Base-by-base conservation (phyloP, 2,113 vertebrate genomes). In the Salvator merianae region DNA sequence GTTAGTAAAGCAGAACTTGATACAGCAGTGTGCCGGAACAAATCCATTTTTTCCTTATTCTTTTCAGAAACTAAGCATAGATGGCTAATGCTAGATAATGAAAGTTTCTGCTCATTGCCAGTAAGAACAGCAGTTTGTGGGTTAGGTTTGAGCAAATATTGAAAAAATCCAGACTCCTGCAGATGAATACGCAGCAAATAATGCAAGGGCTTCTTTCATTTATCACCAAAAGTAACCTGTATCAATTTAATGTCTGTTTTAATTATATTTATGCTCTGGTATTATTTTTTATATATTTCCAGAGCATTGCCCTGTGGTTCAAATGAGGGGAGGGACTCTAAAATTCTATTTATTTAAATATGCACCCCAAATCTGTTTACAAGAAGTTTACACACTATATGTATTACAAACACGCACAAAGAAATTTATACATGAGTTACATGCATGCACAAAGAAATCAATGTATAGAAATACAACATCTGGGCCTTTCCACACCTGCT, bases 101-200 rank as follows among this genome's bases (percentile, higher is more conserved):
- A 66, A n/a, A 87, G 77, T 86, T 84, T 34, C 0, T 88, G 86
- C 89, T 84, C 83, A 87, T 63, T 93, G 87, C 55, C 4, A 86
- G 82, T 75, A 1, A 2, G 74, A 88, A 70, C 79, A 84, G 77
- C 91, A 91, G 85, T 92, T 91, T 73, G 65, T 91, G 88, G 85
- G 77, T 91, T 84, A 89, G 69, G 88, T 94, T 91, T 91, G 66
- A 81, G 73, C 0, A 0, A 90, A 32, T 81, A 50, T 84, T 90
- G 88, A 88, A 86, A 80, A 50, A 87, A 50, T 84, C 40, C 65
- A 92, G 82, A 82, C 32, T 55, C 86, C 81, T 89, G 70, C 82
- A 50, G 86, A 88, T 85, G 75, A 92, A 71, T 38, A 26, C 88
- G 63, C 32, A 84, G 88, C 93, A 92, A 90, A 90, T 90, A 87